Evolutionary conservation across 2,113 vertebrate species (phyloP).

Genomic region (Apaloderma vittatum): DNA sequence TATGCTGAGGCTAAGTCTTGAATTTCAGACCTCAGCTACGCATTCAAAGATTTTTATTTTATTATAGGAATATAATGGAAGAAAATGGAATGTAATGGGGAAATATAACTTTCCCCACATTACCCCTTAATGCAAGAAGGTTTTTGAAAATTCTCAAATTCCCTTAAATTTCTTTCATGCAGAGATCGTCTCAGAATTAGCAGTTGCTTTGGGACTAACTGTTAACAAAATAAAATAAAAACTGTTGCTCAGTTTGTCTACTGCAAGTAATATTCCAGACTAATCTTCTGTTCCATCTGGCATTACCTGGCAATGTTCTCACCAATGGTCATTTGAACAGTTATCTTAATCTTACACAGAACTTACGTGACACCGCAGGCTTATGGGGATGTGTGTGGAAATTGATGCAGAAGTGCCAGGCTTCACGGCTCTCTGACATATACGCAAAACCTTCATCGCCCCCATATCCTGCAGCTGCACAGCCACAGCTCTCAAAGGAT

Average conservation of each 20-base stretch:
- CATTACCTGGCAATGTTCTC: neutral
- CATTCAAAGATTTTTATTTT: neutral
- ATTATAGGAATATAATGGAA: neutral
- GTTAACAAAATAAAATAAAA: neutral
- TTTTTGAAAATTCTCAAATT: neutral
- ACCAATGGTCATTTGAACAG: neutral
- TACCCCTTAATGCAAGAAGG: neutral
- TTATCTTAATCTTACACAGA: neutral
- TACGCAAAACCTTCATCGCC: neutral
- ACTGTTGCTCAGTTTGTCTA: neutral
- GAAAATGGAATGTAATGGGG: neutral
- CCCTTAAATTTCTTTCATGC: neutral
- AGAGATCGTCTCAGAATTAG: neutral
- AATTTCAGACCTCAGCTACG: neutral
- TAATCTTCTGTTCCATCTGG: neutral
- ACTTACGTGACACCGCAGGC: neutral
- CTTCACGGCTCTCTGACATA: neutral
- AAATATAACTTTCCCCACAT: neutral
- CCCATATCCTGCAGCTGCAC: neutral
- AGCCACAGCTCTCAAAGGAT: neutral
- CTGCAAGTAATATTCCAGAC: neutral
- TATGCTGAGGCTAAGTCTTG: neutral
- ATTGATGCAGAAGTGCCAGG: neutral
- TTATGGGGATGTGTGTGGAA: neutral
- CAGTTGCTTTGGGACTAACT: neutral